Evolutionary conservation across 2,888 invertebrate genomes (phyloP), one percentile per base, ranked within the genome.

Genomic region (Sinotaia quadrata): DNA sequence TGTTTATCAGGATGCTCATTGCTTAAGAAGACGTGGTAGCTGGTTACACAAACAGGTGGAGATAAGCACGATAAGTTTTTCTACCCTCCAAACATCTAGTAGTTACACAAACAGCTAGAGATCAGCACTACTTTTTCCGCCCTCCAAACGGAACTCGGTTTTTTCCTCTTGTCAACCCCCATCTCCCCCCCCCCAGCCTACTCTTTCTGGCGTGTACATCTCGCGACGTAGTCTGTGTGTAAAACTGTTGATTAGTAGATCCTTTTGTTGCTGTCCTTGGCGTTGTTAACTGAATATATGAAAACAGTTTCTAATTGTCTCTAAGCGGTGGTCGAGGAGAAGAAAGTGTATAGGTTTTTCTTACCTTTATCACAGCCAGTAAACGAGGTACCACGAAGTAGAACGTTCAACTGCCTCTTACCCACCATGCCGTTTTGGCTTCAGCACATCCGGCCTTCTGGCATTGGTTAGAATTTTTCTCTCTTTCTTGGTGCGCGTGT

Each of bases 401-500:
- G 31, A 31, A 18, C 27, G 18, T 27, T 29, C 24, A 18, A 12
- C 8, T 10, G 41, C 24, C 21, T 21, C 10, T 51, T 54, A 29
- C 54, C 54, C 54, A 54, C 54, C 54, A 54, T 54, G 54, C 54
- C 31, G 27, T 18, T 18, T 31, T 54, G 21, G 27, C 27, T 24
- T 31, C 29, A 24, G 24, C 27, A 54, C 54, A 54, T 54, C 54
- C 54, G 54, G 54, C 24, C 21, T 27, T 2, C 54, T 33, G 54
- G 54, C 54, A 54, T 54, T 54, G 54, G 54, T 31, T 31, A 54
- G 18, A 29, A 54, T 37, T 24, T 37, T 24, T 58, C 58, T 34
- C 36, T 58, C 56, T 58, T 31, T 27, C 29, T 29, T 7, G 8
- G 24, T 47, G 12, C 29, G 44, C 31, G 12, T 27, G 44, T 18